Conservation (phyloP, 2,888 invertebrate genomes). For the Lordiphosa andalusiaca region DNA sequence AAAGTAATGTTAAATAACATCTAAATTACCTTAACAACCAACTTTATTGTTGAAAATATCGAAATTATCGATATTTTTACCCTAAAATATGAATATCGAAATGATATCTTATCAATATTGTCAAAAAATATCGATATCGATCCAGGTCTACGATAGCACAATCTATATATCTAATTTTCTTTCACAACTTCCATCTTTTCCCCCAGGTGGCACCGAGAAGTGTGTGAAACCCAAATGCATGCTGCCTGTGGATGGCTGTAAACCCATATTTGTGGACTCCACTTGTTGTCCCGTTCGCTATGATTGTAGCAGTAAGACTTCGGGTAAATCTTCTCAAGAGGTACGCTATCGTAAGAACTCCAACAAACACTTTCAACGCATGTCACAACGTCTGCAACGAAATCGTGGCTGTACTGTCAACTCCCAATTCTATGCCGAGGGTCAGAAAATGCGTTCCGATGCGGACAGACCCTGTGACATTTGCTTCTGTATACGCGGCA, state of each 20-base stretch:
- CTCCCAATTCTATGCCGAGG: slow-evolving; percentile 84
- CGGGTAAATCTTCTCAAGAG: slow-evolving; percentile 77
- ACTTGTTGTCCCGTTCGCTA: slow-evolving; percentile 91
- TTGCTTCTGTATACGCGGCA: slow-evolving; percentile 89
- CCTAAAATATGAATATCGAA: no score
- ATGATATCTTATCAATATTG: no score
- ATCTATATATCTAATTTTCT: no score
- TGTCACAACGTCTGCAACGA: slow-evolving; percentile 77
- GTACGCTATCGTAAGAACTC: slow-evolving; percentile 75
- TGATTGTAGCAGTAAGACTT: slow-evolving; percentile 82
- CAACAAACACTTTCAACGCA: slow-evolving; percentile 78
- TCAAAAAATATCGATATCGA: no score
- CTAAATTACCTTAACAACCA: no score
- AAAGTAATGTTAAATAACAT: no score
- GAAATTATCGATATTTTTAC: no score
- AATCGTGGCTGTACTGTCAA: slow-evolving; percentile 83
- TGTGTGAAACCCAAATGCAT: slow-evolving; percentile 91
- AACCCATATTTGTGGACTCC: slow-evolving; percentile 80
- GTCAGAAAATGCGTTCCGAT: slow-evolving; percentile 84
- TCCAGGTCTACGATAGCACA: no score
- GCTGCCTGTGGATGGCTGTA: slow-evolving; percentile 85
- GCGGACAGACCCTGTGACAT: slow-evolving; percentile 84
- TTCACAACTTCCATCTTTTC: background rate
- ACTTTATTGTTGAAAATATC: no score
- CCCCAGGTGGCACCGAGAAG: slow-evolving; percentile 83